Evolutionary conservation across 2,888 invertebrate genomes (phyloP).

Genomic region (Eupithecia pulchellata): DNA sequence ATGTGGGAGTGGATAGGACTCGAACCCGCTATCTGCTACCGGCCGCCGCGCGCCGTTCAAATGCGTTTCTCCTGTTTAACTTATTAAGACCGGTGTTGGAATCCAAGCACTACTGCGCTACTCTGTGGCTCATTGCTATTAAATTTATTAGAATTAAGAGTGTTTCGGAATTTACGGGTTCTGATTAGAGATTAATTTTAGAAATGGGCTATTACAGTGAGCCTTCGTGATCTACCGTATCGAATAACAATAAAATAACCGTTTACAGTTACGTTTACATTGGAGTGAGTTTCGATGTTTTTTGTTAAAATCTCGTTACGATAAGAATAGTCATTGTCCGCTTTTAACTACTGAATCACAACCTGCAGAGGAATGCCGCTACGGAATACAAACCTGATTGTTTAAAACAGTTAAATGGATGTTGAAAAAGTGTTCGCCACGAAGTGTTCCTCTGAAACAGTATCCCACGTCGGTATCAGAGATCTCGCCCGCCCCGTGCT

Average conservation of each 20-base stretch:
- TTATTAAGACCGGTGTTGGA: conserved; percentile 65
- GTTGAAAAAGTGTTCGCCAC: not conserved
- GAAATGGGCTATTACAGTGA: conserved; percentile 39
- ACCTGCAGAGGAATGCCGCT: not conserved
- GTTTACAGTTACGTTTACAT: conserved; percentile 14
- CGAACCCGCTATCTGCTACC: conserved; percentile 68
- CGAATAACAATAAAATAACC: conserved; percentile 29
- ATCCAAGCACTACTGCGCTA: conserved; percentile 42
- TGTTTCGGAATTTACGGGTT: conserved; percentile 42
- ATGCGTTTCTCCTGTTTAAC: conserved; percentile 81
- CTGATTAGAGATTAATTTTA: conserved; percentile 43
- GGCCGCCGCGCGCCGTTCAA: conserved; percentile 73
- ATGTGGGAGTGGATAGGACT: conserved; percentile 66
- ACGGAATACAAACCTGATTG: not conserved
- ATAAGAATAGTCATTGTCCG: not conserved
- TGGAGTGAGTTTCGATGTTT: conserved; percentile 28
- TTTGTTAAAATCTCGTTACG: conserved; percentile 16
- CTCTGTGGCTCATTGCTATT: conserved; percentile 38
- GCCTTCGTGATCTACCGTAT: conserved; percentile 36
- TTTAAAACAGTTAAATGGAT: not conserved
- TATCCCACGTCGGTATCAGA: conserved; percentile 24
- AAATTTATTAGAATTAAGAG: conserved; percentile 44
- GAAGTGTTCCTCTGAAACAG: not conserved
- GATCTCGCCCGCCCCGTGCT: conserved; percentile 51
- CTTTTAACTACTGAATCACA: not conserved